Base-by-base conservation (phyloP, 1,140 invertebrate species). In the Scaptodrosophila lebanonensis region DNA sequence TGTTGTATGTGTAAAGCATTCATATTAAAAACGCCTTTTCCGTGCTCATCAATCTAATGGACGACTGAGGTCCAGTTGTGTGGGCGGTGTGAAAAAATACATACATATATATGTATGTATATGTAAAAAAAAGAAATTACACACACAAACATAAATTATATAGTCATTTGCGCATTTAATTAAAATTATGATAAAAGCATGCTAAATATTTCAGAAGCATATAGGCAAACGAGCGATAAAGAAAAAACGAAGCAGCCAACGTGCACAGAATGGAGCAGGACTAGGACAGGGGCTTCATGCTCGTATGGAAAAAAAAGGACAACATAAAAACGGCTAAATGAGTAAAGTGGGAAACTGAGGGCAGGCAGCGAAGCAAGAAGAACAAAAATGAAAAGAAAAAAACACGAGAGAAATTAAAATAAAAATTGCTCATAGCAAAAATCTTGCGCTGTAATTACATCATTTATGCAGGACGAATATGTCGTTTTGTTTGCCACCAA, bases 381-480 rank as follows among this genome's bases (percentile, higher is more conserved):
- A 27, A 30, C 16, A 17, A 29, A 7, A 1, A 25, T 35, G 32
- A 15, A 35, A 6, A 38, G 18, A 38, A 35, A 48, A 65, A 63
- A 69, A 65, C n/a, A n/a, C n/a, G n/a, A n/a, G 63, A 70, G 69
- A 79, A 82, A 82, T 83, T 82, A 83, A 82, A 82, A 82, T 82
- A 82, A 82, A 82, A 82, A 82, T 82, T 66, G 66, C 75, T 82
- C 70, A 82, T 82, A 82, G 75, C 76, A 82, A 82, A 82, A 82
- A 82, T 82, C 75, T 82, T 82, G 75, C 69, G 75, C 75, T 82
- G 75, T 82, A 82, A 82, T 82, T 82, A 82, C 75, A 82, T 82
- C 75, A 82, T 82, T 82, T 82, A 82, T 82, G 75, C 75, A 82
- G 75, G 75, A 82, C 75, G 76, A 82, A 82, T 82, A 82, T 82